These are phyloP conservation scores for Falcunculus frontatus DNA, from an alignment of 2,113 vertebrate genomes.

Conservation along the genomic window DNA sequence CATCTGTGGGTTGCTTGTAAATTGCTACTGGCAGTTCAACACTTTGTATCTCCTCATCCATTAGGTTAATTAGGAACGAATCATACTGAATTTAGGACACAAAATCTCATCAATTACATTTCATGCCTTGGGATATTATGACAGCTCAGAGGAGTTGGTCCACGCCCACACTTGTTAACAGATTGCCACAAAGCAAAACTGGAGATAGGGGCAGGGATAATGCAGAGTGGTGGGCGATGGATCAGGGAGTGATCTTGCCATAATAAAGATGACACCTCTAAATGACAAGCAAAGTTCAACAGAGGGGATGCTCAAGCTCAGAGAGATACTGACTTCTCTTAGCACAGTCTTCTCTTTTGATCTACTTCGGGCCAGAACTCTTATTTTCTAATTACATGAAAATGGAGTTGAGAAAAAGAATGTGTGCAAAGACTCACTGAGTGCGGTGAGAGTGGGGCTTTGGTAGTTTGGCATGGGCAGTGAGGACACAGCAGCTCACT, in stretches of 20 bases:
- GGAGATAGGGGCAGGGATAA: not conserved
- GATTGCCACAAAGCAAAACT: not conserved
- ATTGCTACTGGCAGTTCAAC: not conserved
- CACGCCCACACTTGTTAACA: not conserved
- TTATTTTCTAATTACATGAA: not conserved
- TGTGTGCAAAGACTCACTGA: not conserved
- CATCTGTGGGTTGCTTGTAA: not conserved
- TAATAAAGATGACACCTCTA: not conserved
- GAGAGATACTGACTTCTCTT: not conserved
- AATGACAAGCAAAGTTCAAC: not conserved
- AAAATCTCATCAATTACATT: not conserved
- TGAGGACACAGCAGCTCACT: not conserved
- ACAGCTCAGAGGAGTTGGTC: not conserved
- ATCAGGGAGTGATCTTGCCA: not conserved
- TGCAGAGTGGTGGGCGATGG: not conserved
- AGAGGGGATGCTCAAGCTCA: not conserved
- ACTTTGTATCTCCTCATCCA: not conserved
- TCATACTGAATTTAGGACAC: not conserved
- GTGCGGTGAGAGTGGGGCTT: not conserved
- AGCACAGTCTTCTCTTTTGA: not conserved
- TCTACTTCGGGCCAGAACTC: not conserved
- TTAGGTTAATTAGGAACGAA: not conserved
- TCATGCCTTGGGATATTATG: not conserved
- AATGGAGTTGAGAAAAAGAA: not conserved
- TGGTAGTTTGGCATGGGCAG: fast-evolving